Percentiles rank a stretch among this genome's conserved stretches.
These are phyloP conservation scores for Paramormyrops hopkinsi DNA, from an alignment of 2,797 vertebrate species.

Conservation along the genomic window DNA sequence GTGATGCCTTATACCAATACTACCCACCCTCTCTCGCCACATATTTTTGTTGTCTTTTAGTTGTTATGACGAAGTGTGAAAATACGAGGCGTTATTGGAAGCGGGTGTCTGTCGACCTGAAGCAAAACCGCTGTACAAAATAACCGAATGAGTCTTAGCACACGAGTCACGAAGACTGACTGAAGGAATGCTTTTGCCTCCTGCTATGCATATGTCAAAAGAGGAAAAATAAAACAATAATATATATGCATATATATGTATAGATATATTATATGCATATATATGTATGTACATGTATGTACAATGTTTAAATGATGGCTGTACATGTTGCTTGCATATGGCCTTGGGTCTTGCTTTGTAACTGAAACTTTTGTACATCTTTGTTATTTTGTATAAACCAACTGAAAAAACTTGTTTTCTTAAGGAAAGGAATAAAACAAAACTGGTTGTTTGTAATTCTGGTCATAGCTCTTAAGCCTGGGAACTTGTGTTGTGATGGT, in stretches of 20 bases:
- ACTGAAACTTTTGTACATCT: conserved; percentile 99
- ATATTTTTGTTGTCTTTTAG: conserved; percentile 35
- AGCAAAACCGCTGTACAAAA: conserved; percentile 46
- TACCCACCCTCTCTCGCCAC: conserved; percentile 59
- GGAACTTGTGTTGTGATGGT: conserved; percentile 93
- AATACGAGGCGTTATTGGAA: conserved; percentile 20
- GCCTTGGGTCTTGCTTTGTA: conserved; percentile 98
- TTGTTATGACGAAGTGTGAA: conserved; percentile 53
- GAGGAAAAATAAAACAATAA: conserved; percentile 50
- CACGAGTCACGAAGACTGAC: conserved; percentile 63
- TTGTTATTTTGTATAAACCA: conserved; percentile 98
- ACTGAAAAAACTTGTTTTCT: conserved; percentile 78
- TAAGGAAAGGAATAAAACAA: conserved; percentile 49
- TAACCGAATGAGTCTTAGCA: conserved; percentile 62
- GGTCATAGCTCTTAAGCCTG: conserved; percentile 93
- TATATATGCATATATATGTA: conserved; percentile 2
- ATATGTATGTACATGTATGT: conserved; percentile 39
- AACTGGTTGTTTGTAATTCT: conserved; percentile 89
- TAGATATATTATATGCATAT: background rate
- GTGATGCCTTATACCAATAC: conserved; percentile 97
- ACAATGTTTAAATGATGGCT: conserved; percentile 83
- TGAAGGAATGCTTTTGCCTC: conserved; percentile 83
- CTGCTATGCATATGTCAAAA: conserved; percentile 86
- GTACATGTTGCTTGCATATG: conserved; percentile 97
- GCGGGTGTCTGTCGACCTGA: conserved; percentile 48